These are phyloP conservation scores for Sebastes taczanowskii DNA, from an alignment of 2,797 vertebrate species.

Conservation along the genomic window DNA sequence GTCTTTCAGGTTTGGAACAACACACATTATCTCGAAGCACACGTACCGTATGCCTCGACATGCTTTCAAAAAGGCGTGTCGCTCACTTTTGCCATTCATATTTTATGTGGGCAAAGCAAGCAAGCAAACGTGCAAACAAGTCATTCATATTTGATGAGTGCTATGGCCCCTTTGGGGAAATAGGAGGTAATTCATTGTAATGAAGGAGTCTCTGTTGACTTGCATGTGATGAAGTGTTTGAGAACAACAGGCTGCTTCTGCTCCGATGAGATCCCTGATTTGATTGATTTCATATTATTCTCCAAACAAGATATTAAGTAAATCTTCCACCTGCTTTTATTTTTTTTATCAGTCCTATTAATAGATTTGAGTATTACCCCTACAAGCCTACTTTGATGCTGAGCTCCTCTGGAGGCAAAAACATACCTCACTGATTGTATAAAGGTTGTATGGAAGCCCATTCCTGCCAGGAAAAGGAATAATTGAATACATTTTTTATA, in stretches of 20 bases:
- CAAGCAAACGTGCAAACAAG: background rate
- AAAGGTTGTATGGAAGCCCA: background rate
- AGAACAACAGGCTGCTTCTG: background rate
- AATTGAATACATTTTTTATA: background rate
- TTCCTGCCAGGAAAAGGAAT: background rate
- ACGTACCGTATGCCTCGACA: background rate
- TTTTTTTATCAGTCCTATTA: background rate
- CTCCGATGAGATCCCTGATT: background rate
- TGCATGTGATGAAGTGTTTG: background rate
- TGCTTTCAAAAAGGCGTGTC: background rate
- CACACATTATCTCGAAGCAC: background rate
- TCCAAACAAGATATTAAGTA: background rate
- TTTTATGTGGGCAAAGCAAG: background rate
- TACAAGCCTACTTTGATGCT: background rate
- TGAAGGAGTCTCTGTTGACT: background rate
- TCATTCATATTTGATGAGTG: background rate
- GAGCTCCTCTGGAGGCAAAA: background rate
- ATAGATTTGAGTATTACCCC: background rate
- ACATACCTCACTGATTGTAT: background rate
- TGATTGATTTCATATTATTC: background rate
- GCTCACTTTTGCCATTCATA: background rate
- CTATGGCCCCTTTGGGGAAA: background rate
- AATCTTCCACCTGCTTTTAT: background rate
- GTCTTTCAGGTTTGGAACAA: conserved; percentile 91
- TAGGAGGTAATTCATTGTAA: background rate